A percentile compares a stretch with the other conserved stretches of the same genome.
phyloP scores from a whole-genome alignment of 2,888 invertebrate species.

The Heliconius ismenius region DNA sequence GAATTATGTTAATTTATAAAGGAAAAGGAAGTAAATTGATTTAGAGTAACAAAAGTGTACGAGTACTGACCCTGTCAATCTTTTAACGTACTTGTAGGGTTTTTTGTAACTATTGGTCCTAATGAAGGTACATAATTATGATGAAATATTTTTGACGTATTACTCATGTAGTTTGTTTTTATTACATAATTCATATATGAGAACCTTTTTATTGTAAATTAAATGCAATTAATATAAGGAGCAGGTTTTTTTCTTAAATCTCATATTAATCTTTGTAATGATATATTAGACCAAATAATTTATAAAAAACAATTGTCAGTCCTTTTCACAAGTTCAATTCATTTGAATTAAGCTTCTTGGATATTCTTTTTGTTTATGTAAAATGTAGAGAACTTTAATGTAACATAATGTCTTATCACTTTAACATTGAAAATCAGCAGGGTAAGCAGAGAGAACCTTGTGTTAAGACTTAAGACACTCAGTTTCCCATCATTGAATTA shows the following conservation, averaged over 20 bases:
- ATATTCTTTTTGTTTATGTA: too few relatives aligned
- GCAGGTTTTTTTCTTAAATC: neutral
- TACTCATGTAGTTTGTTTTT: neutral
- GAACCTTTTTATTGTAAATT: neutral
- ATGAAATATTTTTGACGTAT: slow-evolving; percentile 1
- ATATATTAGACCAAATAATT: too few relatives aligned
- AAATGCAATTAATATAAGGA: neutral
- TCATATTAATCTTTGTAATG: neutral
- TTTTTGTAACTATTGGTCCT: neutral
- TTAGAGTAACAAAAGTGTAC: slow-evolving; percentile 1
- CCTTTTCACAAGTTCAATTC: neutral
- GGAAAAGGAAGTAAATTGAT: slow-evolving; percentile 11
- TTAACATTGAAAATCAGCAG: too few relatives aligned
- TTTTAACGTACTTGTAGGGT: neutral
- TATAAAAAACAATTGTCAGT: too few relatives aligned
- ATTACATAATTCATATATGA: neutral
- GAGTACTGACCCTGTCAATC: slow-evolving; percentile 6
- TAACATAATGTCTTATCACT: too few relatives aligned
- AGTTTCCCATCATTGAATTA: too few relatives aligned
- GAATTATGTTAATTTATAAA: neutral
- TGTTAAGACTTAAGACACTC: too few relatives aligned
- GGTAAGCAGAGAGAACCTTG: too few relatives aligned
- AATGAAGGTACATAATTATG: neutral
- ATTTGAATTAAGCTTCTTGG: too few relatives aligned
- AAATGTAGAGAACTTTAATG: too few relatives aligned